Evolutionary conservation across 2,113 vertebrate species (phyloP), one percentile per base, ranked within the genome.

Genomic region (Microcebus lehilahytsara): DNA sequence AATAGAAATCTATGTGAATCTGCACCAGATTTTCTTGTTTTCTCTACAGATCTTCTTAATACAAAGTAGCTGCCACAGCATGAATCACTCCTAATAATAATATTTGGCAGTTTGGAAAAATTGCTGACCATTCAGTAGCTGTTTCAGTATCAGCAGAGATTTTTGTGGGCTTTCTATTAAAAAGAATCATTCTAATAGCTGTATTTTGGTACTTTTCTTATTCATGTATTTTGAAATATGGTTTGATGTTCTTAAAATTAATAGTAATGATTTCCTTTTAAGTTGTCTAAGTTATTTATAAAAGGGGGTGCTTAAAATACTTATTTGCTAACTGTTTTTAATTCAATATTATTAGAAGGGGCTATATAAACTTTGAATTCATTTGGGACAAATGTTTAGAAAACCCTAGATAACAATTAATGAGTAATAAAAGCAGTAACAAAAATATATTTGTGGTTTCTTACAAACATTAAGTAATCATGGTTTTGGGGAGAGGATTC

Each of bases 61-160:
- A 75, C 19, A 90, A 95, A 95, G 51, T 93, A 89, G 32, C 67
- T 92, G 67, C 75, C 93, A 87, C 56, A 90, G 64, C 71, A 84
- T 84, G 89, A 92, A 83, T 90, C 40, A 87, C 27, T 84, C 84
- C 34, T 30, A 62, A 62, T 89, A 72, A 90, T 78, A 72, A 89
- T 79, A 90, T 79, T 95, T 84, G 75, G 58, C 40, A 95, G 87
- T 91, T 80, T 87, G 81, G 79, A 80, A 83, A 92, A 95, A 95
- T 84, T 94, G 77, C n/a, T 75, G 56, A 62, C 56, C 42, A 95
- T 74, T 79, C 53, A 86, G 67, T 66, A 86, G 56, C 30, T 79
- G 49, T 87, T 93, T 94, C 32, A 79, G 20, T n/a, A 94, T 67
- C 91, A 90, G 75, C 62, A 92, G 40, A 69, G 83, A 62, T 90